A percentile compares a stretch with the other conserved stretches of the same genome.
These are phyloP conservation scores for Megaceryle alcyon DNA, from an alignment of 2,797 vertebrate genomes.

Conservation along the genomic window DNA sequence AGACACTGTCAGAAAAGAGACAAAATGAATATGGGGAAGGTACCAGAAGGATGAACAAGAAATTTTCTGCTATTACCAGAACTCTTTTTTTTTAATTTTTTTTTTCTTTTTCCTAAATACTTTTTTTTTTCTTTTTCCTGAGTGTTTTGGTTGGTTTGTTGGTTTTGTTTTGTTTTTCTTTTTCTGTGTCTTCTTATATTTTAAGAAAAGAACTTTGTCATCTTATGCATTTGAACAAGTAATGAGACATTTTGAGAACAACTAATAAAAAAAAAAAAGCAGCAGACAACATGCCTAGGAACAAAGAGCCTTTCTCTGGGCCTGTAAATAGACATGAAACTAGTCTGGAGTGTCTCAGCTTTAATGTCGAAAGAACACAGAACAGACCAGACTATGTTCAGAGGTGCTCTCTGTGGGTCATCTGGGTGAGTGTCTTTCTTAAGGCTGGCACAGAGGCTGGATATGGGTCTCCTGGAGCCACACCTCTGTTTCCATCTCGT, in stretches of 20 bases:
- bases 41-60: not conserved
- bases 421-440: not conserved
- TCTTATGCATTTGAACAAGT: not conserved
- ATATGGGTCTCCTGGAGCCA: not conserved
- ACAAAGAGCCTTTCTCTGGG: not conserved
- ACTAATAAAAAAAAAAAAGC: not conserved
- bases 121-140: not conserved
- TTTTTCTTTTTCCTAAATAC: not conserved
- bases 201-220: not conserved
- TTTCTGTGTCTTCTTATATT: not conserved
- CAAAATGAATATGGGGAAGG: not conserved
- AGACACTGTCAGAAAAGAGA: not conserved
- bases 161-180: not conserved
- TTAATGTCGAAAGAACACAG: not conserved
- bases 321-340: not conserved
- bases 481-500: constrained; percentile 13
- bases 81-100: not conserved
- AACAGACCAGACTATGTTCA: not conserved
- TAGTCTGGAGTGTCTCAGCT: not conserved
- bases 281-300: not conserved
- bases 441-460: not conserved
- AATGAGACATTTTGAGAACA: not conserved
- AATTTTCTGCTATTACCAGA: not conserved
- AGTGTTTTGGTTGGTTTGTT: not conserved
- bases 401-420: not conserved